phyloP scores from a whole-genome alignment of 2,113 vertebrate species.

The Tympanuchus pallidicinctus region DNA sequence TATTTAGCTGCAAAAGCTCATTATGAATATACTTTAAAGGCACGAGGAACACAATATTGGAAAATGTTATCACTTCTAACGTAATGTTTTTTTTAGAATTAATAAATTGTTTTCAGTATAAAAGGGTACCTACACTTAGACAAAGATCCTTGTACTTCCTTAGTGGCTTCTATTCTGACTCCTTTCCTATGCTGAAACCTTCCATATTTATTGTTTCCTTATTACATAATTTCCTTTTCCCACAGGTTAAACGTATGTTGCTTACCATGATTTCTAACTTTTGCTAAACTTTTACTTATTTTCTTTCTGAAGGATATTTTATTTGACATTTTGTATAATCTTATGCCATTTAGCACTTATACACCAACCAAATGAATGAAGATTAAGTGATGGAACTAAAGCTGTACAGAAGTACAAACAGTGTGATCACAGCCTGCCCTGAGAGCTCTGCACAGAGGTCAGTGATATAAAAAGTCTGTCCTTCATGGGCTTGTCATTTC shows the following conservation, averaged over 20 bases:
- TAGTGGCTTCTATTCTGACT: background rate
- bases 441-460: background rate
- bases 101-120: background rate
- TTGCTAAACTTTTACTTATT: background rate
- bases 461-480: background rate
- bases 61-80: background rate
- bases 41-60: background rate
- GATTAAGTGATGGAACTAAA: background rate
- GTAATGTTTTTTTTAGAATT: background rate
- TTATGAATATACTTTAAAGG: background rate
- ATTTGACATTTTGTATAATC: background rate
- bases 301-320: background rate
- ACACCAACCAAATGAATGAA: background rate
- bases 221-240: background rate
- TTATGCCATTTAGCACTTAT: background rate
- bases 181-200: background rate
- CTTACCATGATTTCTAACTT: background rate
- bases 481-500: background rate
- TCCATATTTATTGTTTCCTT: background rate
- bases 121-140: background rate
- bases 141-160: background rate
- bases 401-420: background rate
- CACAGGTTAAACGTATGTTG: background rate
- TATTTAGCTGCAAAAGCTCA: background rate
- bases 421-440: accelerated